Evolutionary conservation across 2,888 invertebrate genomes (phyloP).

Genomic region (Rosalia funebris): DNA sequence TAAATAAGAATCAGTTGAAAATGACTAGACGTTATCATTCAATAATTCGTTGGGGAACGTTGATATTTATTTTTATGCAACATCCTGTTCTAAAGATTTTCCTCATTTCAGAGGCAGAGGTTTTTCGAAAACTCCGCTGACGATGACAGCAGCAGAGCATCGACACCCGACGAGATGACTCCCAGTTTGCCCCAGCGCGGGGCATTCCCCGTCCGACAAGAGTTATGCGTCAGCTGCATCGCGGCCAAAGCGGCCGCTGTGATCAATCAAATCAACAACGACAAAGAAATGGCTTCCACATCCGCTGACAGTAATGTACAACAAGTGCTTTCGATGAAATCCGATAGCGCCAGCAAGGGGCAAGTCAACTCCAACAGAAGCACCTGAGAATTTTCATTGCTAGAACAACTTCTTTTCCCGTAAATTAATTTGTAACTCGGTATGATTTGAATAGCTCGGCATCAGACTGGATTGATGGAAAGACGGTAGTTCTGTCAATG

Average conservation of each 20-base stretch:
- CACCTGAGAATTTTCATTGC: slow-evolving; percentile 6
- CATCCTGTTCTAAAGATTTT: too few relatives aligned
- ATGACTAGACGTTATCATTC: too few relatives aligned
- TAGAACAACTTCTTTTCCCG: background rate
- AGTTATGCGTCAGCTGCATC: slow-evolving; percentile 59
- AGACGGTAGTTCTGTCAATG: background rate
- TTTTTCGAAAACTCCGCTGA: slow-evolving; percentile 64
- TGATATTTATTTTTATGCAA: too few relatives aligned
- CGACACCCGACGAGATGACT: slow-evolving; percentile 73
- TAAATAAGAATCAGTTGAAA: too few relatives aligned
- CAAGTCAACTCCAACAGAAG: slow-evolving; percentile 21
- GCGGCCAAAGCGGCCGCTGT: slow-evolving; percentile 52
- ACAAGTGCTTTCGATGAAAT: slow-evolving; percentile 36
- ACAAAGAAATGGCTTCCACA: slow-evolving; percentile 27
- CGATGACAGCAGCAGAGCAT: slow-evolving; percentile 71
- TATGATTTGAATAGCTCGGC: background rate
- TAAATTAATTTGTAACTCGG: background rate
- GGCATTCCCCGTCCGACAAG: slow-evolving; percentile 53
- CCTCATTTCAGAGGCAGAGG: slow-evolving; percentile 46
- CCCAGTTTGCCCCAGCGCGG: slow-evolving; percentile 63
- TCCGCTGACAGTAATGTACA: slow-evolving; percentile 31
- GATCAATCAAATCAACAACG: slow-evolving; percentile 24
- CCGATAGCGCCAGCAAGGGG: slow-evolving; percentile 20
- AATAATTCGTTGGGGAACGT: too few relatives aligned
- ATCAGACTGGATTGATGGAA: background rate